phyloP scores from a whole-genome alignment of 2,797 vertebrate species.

The Emys orbicularis region DNA sequence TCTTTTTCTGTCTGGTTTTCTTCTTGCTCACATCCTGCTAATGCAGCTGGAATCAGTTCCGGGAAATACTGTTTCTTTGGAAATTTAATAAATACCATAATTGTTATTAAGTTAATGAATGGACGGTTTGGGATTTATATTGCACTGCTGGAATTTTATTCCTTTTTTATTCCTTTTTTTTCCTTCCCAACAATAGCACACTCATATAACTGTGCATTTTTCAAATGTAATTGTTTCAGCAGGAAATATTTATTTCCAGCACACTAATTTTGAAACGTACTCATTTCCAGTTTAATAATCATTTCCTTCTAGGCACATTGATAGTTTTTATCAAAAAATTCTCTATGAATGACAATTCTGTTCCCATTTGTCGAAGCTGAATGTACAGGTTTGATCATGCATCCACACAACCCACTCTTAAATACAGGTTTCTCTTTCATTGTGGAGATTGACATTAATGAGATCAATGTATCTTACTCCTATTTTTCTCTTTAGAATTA shows the following conservation, averaged over 20 bases:
- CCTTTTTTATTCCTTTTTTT: neutral
- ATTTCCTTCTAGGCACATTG: neutral
- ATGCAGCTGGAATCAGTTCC: neutral
- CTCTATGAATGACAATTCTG: neutral
- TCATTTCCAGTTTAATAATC: fast-evolving
- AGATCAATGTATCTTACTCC: neutral
- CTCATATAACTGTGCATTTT: neutral
- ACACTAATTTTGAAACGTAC: neutral
- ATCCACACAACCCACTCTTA: neutral
- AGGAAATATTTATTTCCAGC: neutral
- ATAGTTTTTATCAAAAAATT: neutral
- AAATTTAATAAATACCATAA: neutral
- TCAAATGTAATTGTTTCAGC: neutral
- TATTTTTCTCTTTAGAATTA: neutral
- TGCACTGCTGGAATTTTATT: neutral
- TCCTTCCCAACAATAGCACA: neutral
- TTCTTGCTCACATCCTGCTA: neutral
- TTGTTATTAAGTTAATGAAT: neutral
- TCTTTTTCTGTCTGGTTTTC: neutral
- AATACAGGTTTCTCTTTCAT: neutral
- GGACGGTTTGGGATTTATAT: neutral
- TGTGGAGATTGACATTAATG: neutral
- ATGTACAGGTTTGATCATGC: neutral
- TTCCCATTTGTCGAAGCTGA: neutral
- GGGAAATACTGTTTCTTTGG: neutral